Conservation (phyloP, 2,113 vertebrate genomes). For the Seriola rivoliana region DNA sequence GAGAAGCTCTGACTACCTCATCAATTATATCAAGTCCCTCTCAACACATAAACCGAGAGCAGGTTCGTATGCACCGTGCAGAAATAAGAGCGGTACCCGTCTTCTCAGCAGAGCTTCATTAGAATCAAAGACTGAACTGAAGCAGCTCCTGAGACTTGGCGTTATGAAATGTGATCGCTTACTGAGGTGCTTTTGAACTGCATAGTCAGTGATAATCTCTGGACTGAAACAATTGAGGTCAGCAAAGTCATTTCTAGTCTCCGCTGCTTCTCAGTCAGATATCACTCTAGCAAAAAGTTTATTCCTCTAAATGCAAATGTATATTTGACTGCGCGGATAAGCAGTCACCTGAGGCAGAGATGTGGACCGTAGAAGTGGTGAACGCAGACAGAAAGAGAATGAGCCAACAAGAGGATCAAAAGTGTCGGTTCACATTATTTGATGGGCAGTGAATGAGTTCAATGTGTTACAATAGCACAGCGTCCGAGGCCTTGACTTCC, state of each 20-base stretch:
- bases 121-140: neutral
- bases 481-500: slow-evolving; percentile 40
- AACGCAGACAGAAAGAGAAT: slow-evolving; percentile 7
- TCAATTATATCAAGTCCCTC: neutral
- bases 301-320: neutral
- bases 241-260: neutral
- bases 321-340: neutral
- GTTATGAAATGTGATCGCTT: neutral
- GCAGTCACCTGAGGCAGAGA: slow-evolving; percentile 5
- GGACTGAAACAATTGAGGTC: neutral
- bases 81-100: too few relatives aligned
- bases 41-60: neutral
- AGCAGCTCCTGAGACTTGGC: neutral
- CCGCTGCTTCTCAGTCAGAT: too few relatives aligned
- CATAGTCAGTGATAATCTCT: neutral
- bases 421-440: slow-evolving; percentile 47
- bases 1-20: neutral
- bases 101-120: too few relatives aligned
- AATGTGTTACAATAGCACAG: slow-evolving; percentile 45
- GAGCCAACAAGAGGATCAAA: slow-evolving; percentile 41
- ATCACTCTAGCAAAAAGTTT: neutral
- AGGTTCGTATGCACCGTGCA: neutral
- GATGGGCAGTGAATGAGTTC: slow-evolving; percentile 34
- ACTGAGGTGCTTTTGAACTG: neutral
- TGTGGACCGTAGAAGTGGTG: neutral